phyloP scores from a whole-genome alignment of 1,140 invertebrate genomes.

The Centruroides sculpturatus region DNA sequence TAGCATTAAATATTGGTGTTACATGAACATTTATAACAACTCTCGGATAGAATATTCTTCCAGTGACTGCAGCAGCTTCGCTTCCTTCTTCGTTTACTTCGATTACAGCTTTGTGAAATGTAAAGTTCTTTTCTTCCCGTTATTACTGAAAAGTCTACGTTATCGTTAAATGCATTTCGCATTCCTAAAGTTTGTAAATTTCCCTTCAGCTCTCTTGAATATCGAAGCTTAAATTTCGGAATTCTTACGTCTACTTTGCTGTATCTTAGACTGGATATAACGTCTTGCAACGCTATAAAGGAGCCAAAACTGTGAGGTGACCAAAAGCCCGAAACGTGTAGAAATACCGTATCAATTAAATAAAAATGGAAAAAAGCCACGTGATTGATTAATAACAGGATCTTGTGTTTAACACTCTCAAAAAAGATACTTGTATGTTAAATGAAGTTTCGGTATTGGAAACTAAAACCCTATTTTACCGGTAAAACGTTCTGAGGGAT shows the following conservation, averaged over 20 bases:
- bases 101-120: constrained; percentile 35
- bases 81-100: constrained; percentile 56
- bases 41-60: constrained; percentile 19
- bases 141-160: constrained; percentile 19
- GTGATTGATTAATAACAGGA: too few relatives aligned
- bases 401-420: too few relatives aligned
- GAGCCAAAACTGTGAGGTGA: too few relatives aligned
- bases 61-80: constrained; percentile 48
- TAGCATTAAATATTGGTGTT: constrained; percentile 30
- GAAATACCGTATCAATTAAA: too few relatives aligned
- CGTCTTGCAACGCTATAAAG: constrained; percentile 30
- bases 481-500: too few relatives aligned
- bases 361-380: too few relatives aligned
- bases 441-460: too few relatives aligned
- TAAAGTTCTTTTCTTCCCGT: constrained; percentile 1
- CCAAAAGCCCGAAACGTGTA: too few relatives aligned
- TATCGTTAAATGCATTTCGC: constrained; percentile 12
- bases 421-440: too few relatives aligned
- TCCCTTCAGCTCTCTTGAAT: constrained; percentile 9
- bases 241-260: constrained; percentile 14
- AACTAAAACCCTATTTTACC: too few relatives aligned
- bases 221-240: constrained; percentile 21
- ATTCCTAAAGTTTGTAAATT: constrained; percentile 16
- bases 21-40: constrained; percentile 12
- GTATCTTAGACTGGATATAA: background rate